Evolutionary conservation across 1,140 invertebrate species (phyloP), one percentile per base, ranked within the genome.

Genomic region (Drosophila fuyamai): DNA sequence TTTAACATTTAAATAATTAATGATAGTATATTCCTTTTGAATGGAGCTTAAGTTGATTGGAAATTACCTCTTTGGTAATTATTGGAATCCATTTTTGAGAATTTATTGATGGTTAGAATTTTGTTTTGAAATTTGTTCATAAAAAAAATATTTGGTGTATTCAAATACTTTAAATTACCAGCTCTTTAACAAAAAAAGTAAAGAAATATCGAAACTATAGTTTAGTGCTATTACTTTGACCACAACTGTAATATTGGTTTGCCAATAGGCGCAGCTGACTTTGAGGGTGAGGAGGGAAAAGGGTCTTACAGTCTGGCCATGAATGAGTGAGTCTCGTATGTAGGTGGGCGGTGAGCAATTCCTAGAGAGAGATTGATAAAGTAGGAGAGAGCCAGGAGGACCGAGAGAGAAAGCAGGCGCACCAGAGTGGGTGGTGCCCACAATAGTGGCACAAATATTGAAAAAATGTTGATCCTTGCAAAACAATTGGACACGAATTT

Each of bases 281-380:
- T 41, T 57, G 13, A 9, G 18, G 46, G 23, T n/a, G 18, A 51
- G 18, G 29, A 38, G 43, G 29, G 18, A 23, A 6, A 43, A 43
- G 46, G 46, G 63, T 44, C 38, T 47, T 59, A 50, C 43, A 72
- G 83, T 83, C 83, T 83, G 78, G 84, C 79, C 67, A 88, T 88
- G 83, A 88, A 88, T 88, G 83, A 88, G 72, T 89, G 72, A 88
- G 68, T 88, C 79, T 61, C 79, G 65, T 82, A 46, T 79, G 72
- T 75, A 86, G 83, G 83, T 86, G 76, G 83, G 83, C 76, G 83
- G 79, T 54, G 46, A 79, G 76, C 57, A 74, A 70, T 60, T 41
- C 56, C 18, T 4, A 48, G 43, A 48, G 40, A 48, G 29, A 44
- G 53, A 56, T 8, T 44, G 41, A 60, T 50, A 41, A 41, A 41